A percentile compares a stretch with the other conserved stretches of the same genome.
Conservation (phyloP, 2,888 invertebrate genomes). For the Caenorhabditis uteleia region DNA sequence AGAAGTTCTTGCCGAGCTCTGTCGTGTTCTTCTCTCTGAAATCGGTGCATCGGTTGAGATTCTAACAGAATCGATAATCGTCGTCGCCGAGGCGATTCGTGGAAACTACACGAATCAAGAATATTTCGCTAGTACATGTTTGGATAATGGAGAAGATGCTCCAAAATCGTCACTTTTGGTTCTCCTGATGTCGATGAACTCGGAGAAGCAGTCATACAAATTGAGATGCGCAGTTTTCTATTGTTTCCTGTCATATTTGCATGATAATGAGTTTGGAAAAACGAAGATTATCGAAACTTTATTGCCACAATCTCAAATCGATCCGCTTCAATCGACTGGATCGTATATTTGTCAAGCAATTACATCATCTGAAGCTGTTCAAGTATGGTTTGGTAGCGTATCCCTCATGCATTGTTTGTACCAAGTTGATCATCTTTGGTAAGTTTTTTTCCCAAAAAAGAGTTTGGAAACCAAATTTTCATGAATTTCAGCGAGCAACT, state of each 20-base stretch:
- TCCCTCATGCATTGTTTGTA: slow-evolving; percentile 88
- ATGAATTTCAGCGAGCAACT: slow-evolving; percentile 81
- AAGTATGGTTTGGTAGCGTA: slow-evolving; percentile 88
- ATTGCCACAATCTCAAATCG: slow-evolving; percentile 80
- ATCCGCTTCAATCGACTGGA: slow-evolving; percentile 39
- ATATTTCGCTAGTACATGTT: slow-evolving; percentile 78
- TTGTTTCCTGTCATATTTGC: slow-evolving; percentile 93
- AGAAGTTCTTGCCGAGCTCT: slow-evolving; percentile 80
- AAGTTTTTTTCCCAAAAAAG: background rate
- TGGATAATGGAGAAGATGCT: slow-evolving; percentile 27
- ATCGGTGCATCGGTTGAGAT: slow-evolving; percentile 92
- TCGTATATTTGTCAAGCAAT: slow-evolving; percentile 44
- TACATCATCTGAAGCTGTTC: slow-evolving; percentile 48
- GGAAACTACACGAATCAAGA: slow-evolving; percentile 90
- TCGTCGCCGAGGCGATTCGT: slow-evolving; percentile 90
- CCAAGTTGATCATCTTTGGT: slow-evolving; percentile 73
- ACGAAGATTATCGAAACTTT: slow-evolving; percentile 82
- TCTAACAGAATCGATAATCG: slow-evolving; percentile 78
- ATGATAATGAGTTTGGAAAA: slow-evolving; percentile 84
- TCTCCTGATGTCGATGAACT: slow-evolving; percentile 95
- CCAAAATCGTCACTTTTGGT: slow-evolving; percentile 86
- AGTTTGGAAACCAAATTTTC: background rate
- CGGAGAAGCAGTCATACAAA: slow-evolving; percentile 91
- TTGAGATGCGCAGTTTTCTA: slow-evolving; percentile 92
- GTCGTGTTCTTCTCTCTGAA: slow-evolving; percentile 89